Evolutionary conservation across 2,113 vertebrate genomes (phyloP).

Genomic region (Pituophis catenifer): DNA sequence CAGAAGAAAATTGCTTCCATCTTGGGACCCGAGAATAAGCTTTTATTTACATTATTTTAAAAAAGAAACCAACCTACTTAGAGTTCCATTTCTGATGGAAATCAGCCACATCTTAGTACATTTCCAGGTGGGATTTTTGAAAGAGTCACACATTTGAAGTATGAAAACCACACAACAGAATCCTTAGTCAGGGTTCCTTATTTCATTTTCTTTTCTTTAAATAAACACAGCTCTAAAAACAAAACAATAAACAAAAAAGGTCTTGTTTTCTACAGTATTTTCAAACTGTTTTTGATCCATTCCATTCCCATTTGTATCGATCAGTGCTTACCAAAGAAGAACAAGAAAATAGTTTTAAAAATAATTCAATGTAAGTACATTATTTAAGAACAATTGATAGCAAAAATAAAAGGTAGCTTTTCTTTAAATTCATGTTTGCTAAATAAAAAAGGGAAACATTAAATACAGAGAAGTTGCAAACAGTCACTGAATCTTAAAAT

Average conservation of each 20-base stretch:
- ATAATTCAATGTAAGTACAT: background rate
- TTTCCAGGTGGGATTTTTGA: constrained; percentile 16
- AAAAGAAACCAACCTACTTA: constrained; percentile 10
- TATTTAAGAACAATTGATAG: constrained; percentile 13
- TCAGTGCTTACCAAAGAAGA: background rate
- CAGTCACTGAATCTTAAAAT: background rate
- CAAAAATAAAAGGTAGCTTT: constrained; percentile 6
- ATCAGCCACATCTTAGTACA: background rate
- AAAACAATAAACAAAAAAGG: background rate
- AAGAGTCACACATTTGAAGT: constrained; percentile 4
- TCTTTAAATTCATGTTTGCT: constrained; percentile 1
- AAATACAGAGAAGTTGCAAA: background rate
- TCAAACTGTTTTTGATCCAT: background rate
- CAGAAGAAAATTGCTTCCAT: constrained; percentile 15
- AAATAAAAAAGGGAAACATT: background rate
- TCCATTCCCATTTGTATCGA: background rate
- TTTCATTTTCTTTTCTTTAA: background rate
- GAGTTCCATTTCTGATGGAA: constrained; percentile 23
- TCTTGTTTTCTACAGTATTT: constrained; percentile 18
- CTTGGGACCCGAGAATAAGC: background rate
- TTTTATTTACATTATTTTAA: background rate
- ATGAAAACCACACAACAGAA: background rate
- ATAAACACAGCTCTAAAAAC: background rate
- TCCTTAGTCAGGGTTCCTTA: background rate
- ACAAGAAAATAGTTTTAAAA: background rate